Conservation (phyloP, 2,797 vertebrate genomes). For the Gymnothorax reevesii region DNA sequence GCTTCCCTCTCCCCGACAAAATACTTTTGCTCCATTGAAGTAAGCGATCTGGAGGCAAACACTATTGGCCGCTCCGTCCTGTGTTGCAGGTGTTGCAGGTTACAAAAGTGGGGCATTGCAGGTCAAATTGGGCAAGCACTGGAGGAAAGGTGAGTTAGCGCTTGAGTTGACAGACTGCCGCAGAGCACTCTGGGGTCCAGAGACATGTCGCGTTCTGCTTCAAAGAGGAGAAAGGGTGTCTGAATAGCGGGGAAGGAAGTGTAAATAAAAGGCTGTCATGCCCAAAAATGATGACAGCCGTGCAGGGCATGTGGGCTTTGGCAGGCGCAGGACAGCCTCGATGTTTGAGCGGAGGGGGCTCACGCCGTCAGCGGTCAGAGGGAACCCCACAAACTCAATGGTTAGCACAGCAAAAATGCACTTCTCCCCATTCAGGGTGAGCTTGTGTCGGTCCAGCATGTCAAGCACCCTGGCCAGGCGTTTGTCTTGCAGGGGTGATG, state of each 20-base stretch:
- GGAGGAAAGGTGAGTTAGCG: not conserved
- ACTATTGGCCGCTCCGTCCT: not conserved
- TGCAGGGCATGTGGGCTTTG: not conserved
- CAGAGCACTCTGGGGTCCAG: too few species aligned
- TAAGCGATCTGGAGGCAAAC: not conserved
- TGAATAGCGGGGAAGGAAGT: not conserved
- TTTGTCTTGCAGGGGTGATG: not conserved
- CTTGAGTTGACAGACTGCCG: too few species aligned
- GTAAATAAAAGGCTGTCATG: not conserved
- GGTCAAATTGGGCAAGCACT: not conserved
- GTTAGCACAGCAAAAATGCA: not conserved
- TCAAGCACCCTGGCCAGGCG: not conserved
- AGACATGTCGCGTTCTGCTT: too few species aligned
- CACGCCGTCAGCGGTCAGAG: not conserved
- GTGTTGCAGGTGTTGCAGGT: slow-evolving; percentile 21
- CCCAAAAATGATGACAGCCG: not conserved
- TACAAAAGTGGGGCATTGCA: not conserved
- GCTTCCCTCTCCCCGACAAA: not conserved
- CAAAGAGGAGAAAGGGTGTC: not conserved
- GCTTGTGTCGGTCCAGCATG: not conserved
- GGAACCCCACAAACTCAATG: not conserved
- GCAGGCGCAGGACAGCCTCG: not conserved
- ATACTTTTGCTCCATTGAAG: not conserved
- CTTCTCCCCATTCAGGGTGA: slow-evolving; percentile 22
- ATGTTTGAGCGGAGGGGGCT: not conserved